Evolutionary conservation across 1,140 invertebrate genomes (phyloP).

Genomic region (Lepidostoma basale): DNA sequence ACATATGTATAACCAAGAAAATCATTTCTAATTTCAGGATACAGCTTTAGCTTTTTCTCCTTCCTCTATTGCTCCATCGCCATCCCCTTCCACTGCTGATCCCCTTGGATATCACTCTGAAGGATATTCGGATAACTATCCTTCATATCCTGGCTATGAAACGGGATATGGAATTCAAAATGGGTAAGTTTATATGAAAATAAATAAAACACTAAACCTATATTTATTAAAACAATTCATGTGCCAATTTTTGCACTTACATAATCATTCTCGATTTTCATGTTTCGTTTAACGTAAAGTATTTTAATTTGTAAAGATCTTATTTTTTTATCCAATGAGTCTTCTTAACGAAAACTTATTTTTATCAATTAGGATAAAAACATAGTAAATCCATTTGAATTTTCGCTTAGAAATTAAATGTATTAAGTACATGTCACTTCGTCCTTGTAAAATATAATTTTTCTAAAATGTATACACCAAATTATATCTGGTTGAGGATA

Average conservation of each 20-base stretch:
- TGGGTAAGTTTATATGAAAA: constrained; percentile 38
- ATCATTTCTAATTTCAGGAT: constrained; percentile 6
- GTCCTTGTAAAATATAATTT: too few relatives aligned
- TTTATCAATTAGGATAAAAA: neutral
- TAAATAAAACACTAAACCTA: neutral
- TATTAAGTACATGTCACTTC: too few relatives aligned
- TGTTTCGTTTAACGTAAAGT: neutral
- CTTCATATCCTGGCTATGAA: constrained; percentile 32
- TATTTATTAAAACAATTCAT: neutral
- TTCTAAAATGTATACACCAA: too few relatives aligned
- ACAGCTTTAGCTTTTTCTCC: constrained; percentile 13
- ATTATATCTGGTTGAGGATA: too few relatives aligned
- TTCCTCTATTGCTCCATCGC: neutral
- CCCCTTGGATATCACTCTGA: constrained; percentile 22
- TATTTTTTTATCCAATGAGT: neutral
- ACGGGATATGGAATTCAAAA: constrained; percentile 41
- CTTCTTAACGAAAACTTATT: neutral
- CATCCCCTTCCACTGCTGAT: constrained; percentile 6
- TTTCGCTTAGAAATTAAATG: too few relatives aligned
- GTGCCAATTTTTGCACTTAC: neutral
- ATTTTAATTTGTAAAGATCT: neutral
- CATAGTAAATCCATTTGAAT: neutral
- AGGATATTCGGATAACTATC: constrained; percentile 26
- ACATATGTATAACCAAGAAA: too few relatives aligned
- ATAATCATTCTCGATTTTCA: neutral